Conservation (phyloP, 2,113 vertebrate species). For the Prietella phreatophila region DNA sequence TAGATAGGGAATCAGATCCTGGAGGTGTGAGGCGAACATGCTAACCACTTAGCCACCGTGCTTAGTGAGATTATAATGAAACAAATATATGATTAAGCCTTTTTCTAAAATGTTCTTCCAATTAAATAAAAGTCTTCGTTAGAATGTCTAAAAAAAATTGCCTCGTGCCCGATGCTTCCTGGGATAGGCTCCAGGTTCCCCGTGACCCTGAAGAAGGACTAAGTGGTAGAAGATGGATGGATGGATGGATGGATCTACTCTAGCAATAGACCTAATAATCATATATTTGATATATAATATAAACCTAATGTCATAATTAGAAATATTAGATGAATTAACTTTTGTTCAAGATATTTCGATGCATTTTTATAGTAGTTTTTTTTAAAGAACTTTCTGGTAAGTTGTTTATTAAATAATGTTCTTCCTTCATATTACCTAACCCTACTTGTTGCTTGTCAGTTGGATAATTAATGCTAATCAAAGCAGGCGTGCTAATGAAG, state of each 20-base stretch:
- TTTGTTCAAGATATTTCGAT: not conserved
- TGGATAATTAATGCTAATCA: slow-evolving; percentile 1
- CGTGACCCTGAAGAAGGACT: too few species aligned
- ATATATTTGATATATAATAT: not conserved
- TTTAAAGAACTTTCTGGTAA: not conserved
- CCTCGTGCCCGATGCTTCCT: too few species aligned
- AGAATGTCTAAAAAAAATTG: not conserved
- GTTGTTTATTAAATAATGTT: not conserved
- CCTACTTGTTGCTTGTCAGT: not conserved
- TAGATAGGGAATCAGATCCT: too few species aligned
- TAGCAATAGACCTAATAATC: not conserved
- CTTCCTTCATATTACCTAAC: not conserved
- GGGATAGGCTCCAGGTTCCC: too few species aligned
- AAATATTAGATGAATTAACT: not conserved
- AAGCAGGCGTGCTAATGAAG: not conserved
- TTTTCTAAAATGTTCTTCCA: not conserved
- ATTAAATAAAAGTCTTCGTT: not conserved
- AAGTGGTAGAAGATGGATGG: too few species aligned
- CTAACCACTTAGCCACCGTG: too few species aligned
- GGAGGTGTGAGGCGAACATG: too few species aligned
- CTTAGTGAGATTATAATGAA: not conserved
- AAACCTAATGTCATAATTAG: not conserved
- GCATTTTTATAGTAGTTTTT: not conserved
- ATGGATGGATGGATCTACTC: too few species aligned
- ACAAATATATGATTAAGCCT: not conserved